Evolutionary conservation across 2,113 vertebrate genomes (phyloP), one percentile per base, ranked within the genome.

Genomic region (Haplotaxodon microlepis): DNA sequence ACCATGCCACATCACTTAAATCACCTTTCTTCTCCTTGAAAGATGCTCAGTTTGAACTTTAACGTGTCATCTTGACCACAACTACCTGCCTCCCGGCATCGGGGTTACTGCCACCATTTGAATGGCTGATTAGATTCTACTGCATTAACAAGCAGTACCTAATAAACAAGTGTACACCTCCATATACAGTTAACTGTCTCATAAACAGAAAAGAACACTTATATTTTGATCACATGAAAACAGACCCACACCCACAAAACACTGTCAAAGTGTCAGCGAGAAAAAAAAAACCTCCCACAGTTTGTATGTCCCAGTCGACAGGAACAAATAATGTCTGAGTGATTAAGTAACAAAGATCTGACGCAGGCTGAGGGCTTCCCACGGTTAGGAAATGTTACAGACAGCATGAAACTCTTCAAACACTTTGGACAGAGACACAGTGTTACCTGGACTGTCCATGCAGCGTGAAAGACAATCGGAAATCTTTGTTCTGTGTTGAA

Each of bases 331-430:
- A 86, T 38, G 76, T 80, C 47, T 84, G 59, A 9, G 80, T 86
- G 88, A 89, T 93, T 59, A 90, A 90, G 59, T 78, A 45, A 85
- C 38, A 86, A 63, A 29, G 73, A 84, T 87, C 59, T 84, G 59
- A 86, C 57, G 38, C 61, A 80, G 66, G 53, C 85, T 84, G 63
- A 89, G 82, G 76, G 69, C 63, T 82, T 78, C 83, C 57, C 76
- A 61, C 45, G 2, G 36, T 42, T 87, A 85, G 56, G 66, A 86
- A 85, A 88, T 57, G 66, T 87, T 79, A 80, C 82, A 84, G 85
- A 80, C 91, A 81, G 86, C 91, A 47, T 47, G 84, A 90, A 84
- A 53, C 80, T 66, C 84, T 36, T 86, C 81, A 88, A 84, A 71
- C 27, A 66, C 91, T 83, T 54, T 21, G 88, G 88, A 92, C 71